A percentile compares a stretch with the other conserved stretches of the same genome.
Conservation (phyloP, 2,797 vertebrate species). For the Sibirionetta formosa region DNA sequence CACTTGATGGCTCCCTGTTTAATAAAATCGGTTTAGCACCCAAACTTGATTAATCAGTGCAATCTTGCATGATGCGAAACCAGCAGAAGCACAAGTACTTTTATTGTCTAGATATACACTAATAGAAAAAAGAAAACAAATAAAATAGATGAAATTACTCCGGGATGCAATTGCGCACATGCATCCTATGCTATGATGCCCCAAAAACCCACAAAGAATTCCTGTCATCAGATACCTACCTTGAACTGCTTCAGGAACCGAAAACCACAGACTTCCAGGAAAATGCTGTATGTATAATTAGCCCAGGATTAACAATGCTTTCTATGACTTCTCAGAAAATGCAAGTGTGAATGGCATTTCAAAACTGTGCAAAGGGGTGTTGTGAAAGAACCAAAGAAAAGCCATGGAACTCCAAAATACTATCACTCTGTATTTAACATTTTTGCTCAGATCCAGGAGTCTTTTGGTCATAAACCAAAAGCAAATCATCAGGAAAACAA, state of each 20-base stretch:
- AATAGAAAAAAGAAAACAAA: not conserved
- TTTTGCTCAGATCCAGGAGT: not conserved
- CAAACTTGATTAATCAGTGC: constrained; percentile 23
- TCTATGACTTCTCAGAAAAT: not conserved
- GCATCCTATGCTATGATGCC: not conserved
- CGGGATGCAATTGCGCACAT: not conserved
- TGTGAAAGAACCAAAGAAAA: not conserved
- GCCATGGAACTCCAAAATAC: not conserved
- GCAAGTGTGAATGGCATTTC: not conserved
- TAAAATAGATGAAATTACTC: not conserved
- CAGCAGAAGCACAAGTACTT: not conserved
- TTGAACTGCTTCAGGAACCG: not conserved
- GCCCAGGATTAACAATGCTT: not conserved
- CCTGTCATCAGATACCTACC: not conserved
- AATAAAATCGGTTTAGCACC: constrained; percentile 34
- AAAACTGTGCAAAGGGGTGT: not conserved
- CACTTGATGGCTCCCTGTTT: constrained; percentile 6
- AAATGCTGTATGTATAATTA: not conserved
- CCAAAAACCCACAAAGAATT: not conserved
- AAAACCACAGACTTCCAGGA: not conserved
- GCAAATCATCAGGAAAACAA: not conserved
- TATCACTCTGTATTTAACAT: not conserved
- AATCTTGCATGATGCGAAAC: not conserved
- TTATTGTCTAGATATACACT: not conserved
- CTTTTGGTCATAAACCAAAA: not conserved